Evolutionary conservation across 2,797 vertebrate species (phyloP).

Genomic region (Malacoraja senta): DNA sequence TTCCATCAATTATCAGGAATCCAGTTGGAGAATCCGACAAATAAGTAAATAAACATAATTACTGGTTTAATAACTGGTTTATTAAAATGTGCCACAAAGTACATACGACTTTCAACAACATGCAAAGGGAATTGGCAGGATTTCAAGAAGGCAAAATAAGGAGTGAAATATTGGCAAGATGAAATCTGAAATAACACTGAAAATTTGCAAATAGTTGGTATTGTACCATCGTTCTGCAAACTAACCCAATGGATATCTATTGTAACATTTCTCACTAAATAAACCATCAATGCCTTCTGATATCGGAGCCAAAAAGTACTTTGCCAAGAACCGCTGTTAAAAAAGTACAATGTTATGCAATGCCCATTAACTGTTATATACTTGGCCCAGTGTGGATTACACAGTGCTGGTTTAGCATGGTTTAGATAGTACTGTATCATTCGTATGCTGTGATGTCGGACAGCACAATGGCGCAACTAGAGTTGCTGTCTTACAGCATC

Average conservation of each 20-base stretch:
- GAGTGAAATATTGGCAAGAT: background rate
- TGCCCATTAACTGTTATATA: too few relatives aligned
- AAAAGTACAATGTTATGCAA: background rate
- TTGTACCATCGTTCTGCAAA: too few relatives aligned
- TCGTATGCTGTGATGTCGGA: too few relatives aligned
- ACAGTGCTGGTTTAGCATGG: background rate
- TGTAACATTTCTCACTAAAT: too few relatives aligned
- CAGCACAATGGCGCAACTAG: too few relatives aligned
- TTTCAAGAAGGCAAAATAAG: background rate
- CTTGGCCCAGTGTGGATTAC: background rate
- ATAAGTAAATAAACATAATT: background rate
- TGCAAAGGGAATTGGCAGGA: background rate
- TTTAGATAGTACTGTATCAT: background rate
- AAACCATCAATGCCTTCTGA: too few relatives aligned
- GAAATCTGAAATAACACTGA: background rate
- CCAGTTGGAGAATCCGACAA: background rate
- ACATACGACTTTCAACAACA: background rate
- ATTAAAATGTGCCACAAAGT: background rate
- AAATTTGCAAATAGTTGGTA: too few relatives aligned
- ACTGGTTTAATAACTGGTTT: too few relatives aligned
- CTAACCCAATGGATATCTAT: too few relatives aligned
- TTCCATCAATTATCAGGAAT: background rate
- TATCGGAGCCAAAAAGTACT: too few relatives aligned
- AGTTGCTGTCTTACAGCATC: too few relatives aligned
- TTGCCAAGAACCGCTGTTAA: too few relatives aligned